These are phyloP conservation scores for Tricholaema leucomelas DNA, from an alignment of 2,113 vertebrate species.

Conservation along the genomic window DNA sequence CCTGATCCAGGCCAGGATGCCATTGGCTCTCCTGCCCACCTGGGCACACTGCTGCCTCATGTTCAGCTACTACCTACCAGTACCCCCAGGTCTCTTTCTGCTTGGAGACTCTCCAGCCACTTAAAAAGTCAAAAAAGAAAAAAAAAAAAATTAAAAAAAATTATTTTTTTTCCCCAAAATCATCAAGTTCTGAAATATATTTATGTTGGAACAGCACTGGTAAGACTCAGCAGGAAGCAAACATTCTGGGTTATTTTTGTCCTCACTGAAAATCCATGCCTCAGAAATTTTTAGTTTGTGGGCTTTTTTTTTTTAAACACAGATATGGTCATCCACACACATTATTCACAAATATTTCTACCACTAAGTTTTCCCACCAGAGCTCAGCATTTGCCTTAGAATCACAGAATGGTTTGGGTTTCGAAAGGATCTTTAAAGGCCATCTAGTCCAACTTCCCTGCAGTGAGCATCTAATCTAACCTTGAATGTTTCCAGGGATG, in stretches of 20 bases:
- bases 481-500: no score
- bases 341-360: neutral
- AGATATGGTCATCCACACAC: neutral
- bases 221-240: slow-evolving; percentile 7
- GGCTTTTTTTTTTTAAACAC: neutral
- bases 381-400: neutral
- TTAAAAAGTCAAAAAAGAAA: neutral
- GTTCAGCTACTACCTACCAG: no score
- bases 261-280: neutral
- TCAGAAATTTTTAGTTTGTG: no score
- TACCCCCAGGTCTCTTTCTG: no score
- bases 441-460: no score
- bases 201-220: slow-evolving; percentile 21
- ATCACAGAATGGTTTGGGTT: neutral
- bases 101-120: no score
- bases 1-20: no score
- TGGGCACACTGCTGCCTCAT: no score
- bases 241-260: slow-evolving; percentile 11
- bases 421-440: neutral
- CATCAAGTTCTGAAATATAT: neutral
- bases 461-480: no score
- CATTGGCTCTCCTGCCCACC: no score
- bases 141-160: no score
- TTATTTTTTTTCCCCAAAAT: slow-evolving; percentile 4
- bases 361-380: neutral